These are phyloP conservation scores for Spatulosminthurus flaviceps DNA, from an alignment of 2,888 invertebrate genomes.

Conservation along the genomic window DNA sequence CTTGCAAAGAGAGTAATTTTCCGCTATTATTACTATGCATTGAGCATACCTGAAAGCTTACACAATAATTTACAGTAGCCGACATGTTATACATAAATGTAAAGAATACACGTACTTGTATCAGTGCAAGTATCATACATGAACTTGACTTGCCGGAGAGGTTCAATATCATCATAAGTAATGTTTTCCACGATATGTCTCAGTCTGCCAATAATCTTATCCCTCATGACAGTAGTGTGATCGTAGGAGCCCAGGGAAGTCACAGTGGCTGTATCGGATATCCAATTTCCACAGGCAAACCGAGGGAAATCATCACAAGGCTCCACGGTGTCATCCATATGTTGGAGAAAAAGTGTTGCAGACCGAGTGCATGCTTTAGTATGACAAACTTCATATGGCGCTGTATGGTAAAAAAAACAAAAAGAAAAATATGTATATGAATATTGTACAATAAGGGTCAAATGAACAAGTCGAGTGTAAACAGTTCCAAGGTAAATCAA, in stretches of 20 bases:
- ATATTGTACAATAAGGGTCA: constrained; percentile 8
- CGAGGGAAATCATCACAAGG: constrained; percentile 51
- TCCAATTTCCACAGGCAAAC: constrained; percentile 61
- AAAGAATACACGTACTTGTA: constrained; percentile 49
- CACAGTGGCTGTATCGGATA: constrained; percentile 58
- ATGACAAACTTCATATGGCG: constrained; percentile 58
- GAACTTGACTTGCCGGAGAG: constrained; percentile 59
- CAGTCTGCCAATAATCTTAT: constrained; percentile 60
- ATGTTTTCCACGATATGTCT: constrained; percentile 58
- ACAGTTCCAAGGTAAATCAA: background rate
- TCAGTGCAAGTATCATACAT: constrained; percentile 63
- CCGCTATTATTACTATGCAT: too few species aligned
- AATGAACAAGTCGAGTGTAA: background rate
- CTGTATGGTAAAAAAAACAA: constrained; percentile 39
- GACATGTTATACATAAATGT: too few species aligned
- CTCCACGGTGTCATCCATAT: constrained; percentile 60
- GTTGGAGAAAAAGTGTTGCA: constrained; percentile 58
- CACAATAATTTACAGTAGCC: too few species aligned
- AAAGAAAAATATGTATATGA: background rate
- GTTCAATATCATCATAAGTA: constrained; percentile 58
- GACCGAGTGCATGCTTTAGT: constrained; percentile 58
- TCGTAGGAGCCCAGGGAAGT: constrained; percentile 59
- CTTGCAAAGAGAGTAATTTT: too few species aligned
- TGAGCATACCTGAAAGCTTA: too few species aligned
- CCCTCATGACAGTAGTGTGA: constrained; percentile 63